Percentiles rank a stretch among this genome's conserved stretches.
Conservation (phyloP, 2,797 vertebrate genomes). For the Naso thynnoides region DNA sequence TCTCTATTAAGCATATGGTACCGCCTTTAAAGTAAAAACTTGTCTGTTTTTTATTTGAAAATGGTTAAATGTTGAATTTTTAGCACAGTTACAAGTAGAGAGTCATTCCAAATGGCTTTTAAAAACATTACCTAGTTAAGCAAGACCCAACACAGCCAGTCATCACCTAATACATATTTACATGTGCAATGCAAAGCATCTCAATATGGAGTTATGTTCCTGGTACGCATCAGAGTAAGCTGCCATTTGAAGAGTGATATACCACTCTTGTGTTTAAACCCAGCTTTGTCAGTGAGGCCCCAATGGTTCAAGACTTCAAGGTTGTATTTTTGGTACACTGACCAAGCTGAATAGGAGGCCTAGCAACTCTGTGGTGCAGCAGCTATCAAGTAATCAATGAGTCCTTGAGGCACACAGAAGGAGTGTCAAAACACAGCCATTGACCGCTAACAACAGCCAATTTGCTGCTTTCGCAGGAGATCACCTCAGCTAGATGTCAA, state of each 20-base stretch:
- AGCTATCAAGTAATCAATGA: constrained; percentile 81
- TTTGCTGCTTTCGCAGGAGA: constrained; percentile 74
- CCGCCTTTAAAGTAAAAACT: constrained; percentile 33
- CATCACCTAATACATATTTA: constrained; percentile 19
- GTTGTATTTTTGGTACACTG: constrained; percentile 76
- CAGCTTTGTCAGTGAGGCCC: constrained; percentile 28
- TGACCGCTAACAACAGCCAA: constrained; percentile 77
- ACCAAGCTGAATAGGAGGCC: constrained; percentile 69
- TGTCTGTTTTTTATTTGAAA: constrained; percentile 28
- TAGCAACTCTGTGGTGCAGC: constrained; percentile 67
- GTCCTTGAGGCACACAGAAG: constrained; percentile 76
- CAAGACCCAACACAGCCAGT: constrained; percentile 16
- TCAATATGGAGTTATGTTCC: constrained; percentile 17
- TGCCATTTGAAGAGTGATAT: constrained; percentile 23
- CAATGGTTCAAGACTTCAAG: constrained; percentile 39
- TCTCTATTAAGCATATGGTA: constrained; percentile 62
- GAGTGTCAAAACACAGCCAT: constrained; percentile 80
- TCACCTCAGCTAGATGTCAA: constrained; percentile 70
- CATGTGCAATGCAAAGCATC: background rate
- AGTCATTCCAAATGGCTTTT: constrained; percentile 29
- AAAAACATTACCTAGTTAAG: constrained; percentile 22
- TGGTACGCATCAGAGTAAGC: constrained; percentile 22
- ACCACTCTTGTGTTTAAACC: constrained; percentile 30
- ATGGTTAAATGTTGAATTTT: constrained; percentile 19
- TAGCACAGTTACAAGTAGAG: constrained; percentile 22